Evolutionary conservation across 2,888 invertebrate genomes (phyloP), one percentile per base, ranked within the genome.

Genomic region (Sarcophaga variegata): DNA sequence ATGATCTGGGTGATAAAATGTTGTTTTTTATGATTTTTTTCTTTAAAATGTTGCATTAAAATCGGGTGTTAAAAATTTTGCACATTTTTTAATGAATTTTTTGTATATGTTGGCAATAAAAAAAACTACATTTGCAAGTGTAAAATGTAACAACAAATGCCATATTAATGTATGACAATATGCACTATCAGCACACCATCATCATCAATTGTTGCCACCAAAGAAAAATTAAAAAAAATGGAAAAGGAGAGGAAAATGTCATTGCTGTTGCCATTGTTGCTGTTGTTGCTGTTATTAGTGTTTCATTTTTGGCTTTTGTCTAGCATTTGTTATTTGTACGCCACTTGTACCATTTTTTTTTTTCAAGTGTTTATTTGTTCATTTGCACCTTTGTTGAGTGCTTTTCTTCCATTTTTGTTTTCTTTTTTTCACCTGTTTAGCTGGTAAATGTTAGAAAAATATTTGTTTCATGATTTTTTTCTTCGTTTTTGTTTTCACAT

Each of bases 381-480:
- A 85, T 85, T 85, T 82, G 74, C 85, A 82, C 85, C 82, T 85
- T 59, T 27, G 60, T 77, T 67, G 70, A 76, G 69, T 64, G 37
- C 37, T 37, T 37, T 62, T 75, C 69, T 27, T 69, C 47, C 47
- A 63, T 47, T 59, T 59, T 25, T 47, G 8, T 54, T 4, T 54
- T 54, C 1, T 14, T 54, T 54, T 17, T 17, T 37, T 20, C 3
- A 22, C 10, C 45, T 67, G n/a, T 22, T 62, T 75, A 63, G 62
- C 74, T 14, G 54, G 54, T 14, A 54, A 54, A 54, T 54, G 54
- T 54, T 54, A 54, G 54, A 17, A 54, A 54, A 54, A 54, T 2
- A 54, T 54, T 54, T 54, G 54, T 54, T 54, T 54, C 12, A 54
- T 17, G 12, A 12, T 49, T 12, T 3, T 54, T 54, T 14, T 11